phyloP scores from a whole-genome alignment of 2,113 vertebrate genomes.

The Lophura nycthemera region DNA sequence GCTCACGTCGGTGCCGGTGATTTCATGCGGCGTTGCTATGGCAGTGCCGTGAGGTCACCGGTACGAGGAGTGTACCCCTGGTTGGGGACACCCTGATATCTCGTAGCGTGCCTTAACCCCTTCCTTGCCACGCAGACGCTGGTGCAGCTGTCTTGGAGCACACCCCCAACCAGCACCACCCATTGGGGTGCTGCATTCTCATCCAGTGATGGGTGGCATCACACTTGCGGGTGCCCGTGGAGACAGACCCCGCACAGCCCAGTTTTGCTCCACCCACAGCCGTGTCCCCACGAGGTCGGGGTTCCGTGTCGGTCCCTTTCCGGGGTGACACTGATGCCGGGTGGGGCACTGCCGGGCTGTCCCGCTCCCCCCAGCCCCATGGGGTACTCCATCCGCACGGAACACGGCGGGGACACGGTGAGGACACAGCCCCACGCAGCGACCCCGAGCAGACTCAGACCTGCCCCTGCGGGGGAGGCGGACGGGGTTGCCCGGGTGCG shows the following conservation, averaged over 20 bases:
- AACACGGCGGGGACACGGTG: neutral
- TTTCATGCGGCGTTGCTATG: constrained; percentile 64
- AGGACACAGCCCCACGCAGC: neutral
- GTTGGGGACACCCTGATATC: neutral
- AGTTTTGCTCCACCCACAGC: neutral
- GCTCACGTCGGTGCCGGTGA: neutral
- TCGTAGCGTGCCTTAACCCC: neutral
- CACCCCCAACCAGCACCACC: fast-evolving
- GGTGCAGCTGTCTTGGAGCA: neutral
- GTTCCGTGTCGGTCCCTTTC: neutral
- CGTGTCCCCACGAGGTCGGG: neutral
- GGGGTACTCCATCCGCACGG: neutral
- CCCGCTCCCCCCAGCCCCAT: neutral
- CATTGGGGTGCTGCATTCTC: neutral
- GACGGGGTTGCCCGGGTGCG: neutral
- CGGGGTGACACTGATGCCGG: neutral
- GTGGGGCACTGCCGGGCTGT: neutral
- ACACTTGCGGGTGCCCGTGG: fast-evolving
- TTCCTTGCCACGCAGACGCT: neutral
- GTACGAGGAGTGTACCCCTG: neutral
- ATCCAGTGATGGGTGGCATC: neutral
- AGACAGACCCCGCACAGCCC: neutral
- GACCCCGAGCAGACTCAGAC: neutral
- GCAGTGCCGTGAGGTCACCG: constrained; percentile 60
- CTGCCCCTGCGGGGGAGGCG: neutral